Base-by-base conservation (phyloP, 2,888 invertebrate species). In the Rotaria sp. region DNA sequence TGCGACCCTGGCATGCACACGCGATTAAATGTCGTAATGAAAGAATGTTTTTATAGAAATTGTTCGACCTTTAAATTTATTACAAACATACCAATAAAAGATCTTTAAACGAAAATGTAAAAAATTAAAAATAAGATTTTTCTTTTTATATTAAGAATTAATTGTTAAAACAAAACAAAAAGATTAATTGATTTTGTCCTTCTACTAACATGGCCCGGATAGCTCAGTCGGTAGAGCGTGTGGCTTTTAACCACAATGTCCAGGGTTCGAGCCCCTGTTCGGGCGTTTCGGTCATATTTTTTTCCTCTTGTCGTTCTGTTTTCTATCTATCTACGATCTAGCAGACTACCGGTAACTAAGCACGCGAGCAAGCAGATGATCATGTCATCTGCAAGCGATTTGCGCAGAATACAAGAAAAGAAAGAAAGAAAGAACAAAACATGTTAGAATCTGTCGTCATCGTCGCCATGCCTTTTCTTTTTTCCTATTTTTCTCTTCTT, bases 171-270 rank as follows among this genome's bases (percentile, higher is more conserved):
- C 11, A 7, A 35, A 11, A 21, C 35, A 67, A 18, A 35, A 67
- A 21, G 35, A 67, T 67, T 21, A 15, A 21, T 38, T 59, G 15
- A 67, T 21, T 21, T 67, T 3, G 13, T 21, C 35, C 1, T 21
- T 2, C 0, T 5, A 35, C 5, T 21, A 30, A 5, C 35, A 35
- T 67, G 18, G 80, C 80, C 80, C 80, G 80, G 80, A 18, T 80
- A 80, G 80, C 80, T 80, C 80, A 80, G 80, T 80, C 80, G 80
- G 80, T 80, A 80, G 80, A 80, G 80, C 80, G 80, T 80, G 80
- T 80, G 80, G 80, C 80, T 80, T 80, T 80, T 80, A 80, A 80
- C 80, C 80, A 80, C 80, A 80, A 80, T 26, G 80, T 45, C 80
- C 80, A 45, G 80, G 80, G 80, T 80, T 80, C 80, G 80, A 80